Evolutionary conservation across 2,797 vertebrate species (phyloP), one percentile per base, ranked within the genome.

Genomic region (Hippopotamyrus pictus): DNA sequence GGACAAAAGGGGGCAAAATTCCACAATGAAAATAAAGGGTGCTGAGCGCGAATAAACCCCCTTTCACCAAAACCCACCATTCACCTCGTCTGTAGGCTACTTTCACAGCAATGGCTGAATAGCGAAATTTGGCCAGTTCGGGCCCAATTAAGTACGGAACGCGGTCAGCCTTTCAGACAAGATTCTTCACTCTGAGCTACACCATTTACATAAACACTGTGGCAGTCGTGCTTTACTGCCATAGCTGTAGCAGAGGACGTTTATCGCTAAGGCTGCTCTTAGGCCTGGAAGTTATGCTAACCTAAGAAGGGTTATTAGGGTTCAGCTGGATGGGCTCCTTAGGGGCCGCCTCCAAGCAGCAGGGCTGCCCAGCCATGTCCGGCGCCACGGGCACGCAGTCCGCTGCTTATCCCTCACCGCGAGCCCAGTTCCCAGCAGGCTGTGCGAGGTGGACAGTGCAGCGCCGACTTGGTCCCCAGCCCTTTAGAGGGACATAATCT

Each of bases 401-500:
- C 5, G 5, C 29, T 17, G 12, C 29, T 73, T 5, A 37, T 73
- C 37, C 65, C 33, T 17, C 29, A 17, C 65, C 14, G 33, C 12
- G 1, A 76, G 29, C 69, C 33, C 33, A 41, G 33, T 76, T 50
- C 22, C 41, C 82, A 84, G 50, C 14, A 57, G 85, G 85, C 51
- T 2, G 22, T 57, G 51, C 33, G n/a, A 1, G n/a, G 0, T 87
- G 22, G 85, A 57, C 91, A 2, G 29, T 0, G 37, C n/a, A 5
- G 29, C 2, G 37, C n/a, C 54, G 83, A 19, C 29, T 33, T 46
- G 29, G 73, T 86, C 57, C 83, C 25, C n/a, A 76, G 57, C 37
- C 85, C 33, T 88, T 88, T 83, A 90, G 41, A 59, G 65, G 88
- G 82, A 86, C 25, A 41, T 89, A 90, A 88, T 90, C 88, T 91